Evolutionary conservation across 2,888 invertebrate species (phyloP).

Genomic region (Micropterix aruncella): DNA sequence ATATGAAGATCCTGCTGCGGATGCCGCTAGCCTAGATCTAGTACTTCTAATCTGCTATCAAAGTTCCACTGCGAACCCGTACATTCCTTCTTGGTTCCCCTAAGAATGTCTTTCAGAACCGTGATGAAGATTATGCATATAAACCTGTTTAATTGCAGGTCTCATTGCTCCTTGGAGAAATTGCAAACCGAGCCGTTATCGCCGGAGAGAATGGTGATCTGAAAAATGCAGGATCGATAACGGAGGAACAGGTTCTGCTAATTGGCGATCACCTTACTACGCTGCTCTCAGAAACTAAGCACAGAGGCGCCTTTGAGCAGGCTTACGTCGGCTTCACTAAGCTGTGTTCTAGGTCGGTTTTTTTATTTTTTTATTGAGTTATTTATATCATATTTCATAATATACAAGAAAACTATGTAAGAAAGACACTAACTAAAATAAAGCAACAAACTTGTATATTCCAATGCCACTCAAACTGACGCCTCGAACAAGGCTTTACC

Average conservation of each 20-base stretch:
- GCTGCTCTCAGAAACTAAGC: constrained; percentile 65
- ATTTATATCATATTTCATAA: no score
- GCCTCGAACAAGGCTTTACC: no score
- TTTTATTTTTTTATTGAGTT: no score
- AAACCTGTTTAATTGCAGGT: constrained; percentile 20
- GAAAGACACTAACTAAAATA: no score
- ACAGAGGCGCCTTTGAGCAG: constrained; percentile 95
- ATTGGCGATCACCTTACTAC: constrained; percentile 55
- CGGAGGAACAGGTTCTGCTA: constrained; percentile 29
- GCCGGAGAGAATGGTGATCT: constrained; percentile 10
- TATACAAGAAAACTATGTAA: no score
- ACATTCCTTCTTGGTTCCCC: not conserved
- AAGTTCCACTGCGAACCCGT: no score
- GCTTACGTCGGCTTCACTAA: constrained; percentile 79
- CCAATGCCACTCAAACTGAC: no score
- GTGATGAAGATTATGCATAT: no score
- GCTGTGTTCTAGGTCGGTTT: constrained; percentile 43
- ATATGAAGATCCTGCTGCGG: no score
- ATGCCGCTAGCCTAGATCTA: no score
- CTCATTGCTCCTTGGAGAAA: constrained; percentile 52
- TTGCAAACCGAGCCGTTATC: constrained; percentile 39
- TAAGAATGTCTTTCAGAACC: no score
- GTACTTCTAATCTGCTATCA: constrained; percentile 1
- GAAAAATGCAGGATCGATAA: constrained; percentile 22
- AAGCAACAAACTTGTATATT: no score